Conservation (phyloP, 2,797 vertebrate genomes). For the Synaphobranchus kaupii region DNA sequence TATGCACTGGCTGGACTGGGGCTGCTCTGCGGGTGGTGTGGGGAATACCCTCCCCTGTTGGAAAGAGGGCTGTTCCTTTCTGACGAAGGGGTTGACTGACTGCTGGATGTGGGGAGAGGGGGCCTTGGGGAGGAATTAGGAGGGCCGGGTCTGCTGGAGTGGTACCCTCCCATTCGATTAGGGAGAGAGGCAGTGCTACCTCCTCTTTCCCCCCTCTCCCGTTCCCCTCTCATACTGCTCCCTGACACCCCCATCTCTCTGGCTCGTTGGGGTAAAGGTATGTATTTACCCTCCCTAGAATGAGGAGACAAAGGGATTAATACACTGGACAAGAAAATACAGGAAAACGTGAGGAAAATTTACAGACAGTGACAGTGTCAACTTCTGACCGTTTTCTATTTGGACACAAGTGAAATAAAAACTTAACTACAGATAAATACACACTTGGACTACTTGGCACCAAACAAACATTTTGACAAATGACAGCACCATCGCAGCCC, state of each 20-base stretch:
- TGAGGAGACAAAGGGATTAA: slow-evolving; percentile 26
- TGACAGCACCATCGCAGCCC: neutral
- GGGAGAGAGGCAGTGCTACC: slow-evolving; percentile 42
- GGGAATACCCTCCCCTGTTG: slow-evolving; percentile 56
- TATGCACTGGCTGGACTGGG: slow-evolving; percentile 22
- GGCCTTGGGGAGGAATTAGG: slow-evolving; percentile 67
- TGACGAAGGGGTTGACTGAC: slow-evolving; percentile 44
- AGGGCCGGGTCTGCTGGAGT: slow-evolving; percentile 54
- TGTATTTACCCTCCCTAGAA: slow-evolving; percentile 85
- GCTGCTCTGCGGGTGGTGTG: slow-evolving; percentile 64
- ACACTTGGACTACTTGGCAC: neutral
- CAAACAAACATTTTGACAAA: neutral
- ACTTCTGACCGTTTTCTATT: neutral
- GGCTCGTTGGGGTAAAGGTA: slow-evolving; percentile 87
- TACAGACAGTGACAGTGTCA: neutral
- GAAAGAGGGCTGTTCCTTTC: slow-evolving; percentile 65
- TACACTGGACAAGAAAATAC: neutral
- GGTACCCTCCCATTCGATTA: slow-evolving; percentile 44
- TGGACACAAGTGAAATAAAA: neutral
- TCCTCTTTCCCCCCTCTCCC: slow-evolving; percentile 23
- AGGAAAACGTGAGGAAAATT: neutral
- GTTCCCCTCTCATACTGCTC: slow-evolving; percentile 54
- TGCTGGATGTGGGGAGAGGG: slow-evolving; percentile 40
- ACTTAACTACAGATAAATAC: neutral
- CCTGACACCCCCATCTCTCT: slow-evolving; percentile 78